Evolutionary conservation across 2,113 vertebrate species (phyloP).

Genomic region (Paramisgurnus dabryanus): DNA sequence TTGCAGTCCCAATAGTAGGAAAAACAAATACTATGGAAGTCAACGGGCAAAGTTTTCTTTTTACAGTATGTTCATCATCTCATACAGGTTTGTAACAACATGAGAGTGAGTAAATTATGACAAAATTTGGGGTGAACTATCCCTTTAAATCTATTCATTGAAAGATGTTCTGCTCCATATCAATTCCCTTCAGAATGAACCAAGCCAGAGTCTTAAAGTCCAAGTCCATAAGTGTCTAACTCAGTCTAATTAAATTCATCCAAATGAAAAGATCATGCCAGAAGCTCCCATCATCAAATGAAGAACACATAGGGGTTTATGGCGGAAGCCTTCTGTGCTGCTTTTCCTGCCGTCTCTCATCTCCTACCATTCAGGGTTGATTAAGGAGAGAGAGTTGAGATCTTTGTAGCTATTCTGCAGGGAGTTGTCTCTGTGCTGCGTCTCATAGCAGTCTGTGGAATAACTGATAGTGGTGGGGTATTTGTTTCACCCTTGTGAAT

Average conservation of each 20-base stretch:
- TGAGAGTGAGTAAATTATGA: too few species aligned
- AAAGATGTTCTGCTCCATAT: not conserved
- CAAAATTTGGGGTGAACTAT: not conserved
- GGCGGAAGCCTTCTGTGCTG: not conserved
- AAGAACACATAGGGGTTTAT: conserved; percentile 21
- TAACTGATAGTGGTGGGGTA: not conserved
- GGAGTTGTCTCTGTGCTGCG: not conserved
- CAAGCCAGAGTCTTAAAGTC: conserved; percentile 11
- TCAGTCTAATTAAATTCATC: conserved; percentile 25
- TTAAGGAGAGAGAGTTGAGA: conserved; percentile 8
- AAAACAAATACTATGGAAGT: too few species aligned
- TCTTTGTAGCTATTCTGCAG: not conserved
- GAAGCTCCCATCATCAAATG: conserved; percentile 6
- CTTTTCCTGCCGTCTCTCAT: not conserved
- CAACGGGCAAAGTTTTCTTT: too few species aligned
- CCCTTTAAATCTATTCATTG: not conserved
- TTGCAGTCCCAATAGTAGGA: too few species aligned
- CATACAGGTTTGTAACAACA: too few species aligned
- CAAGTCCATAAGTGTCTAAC: conserved; percentile 3
- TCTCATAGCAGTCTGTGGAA: conserved; percentile 17
- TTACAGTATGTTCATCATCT: too few species aligned
- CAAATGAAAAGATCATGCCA: conserved; percentile 23
- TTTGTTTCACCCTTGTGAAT: not conserved
- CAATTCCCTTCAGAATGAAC: not conserved
- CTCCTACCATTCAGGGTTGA: conserved; percentile 23